Conservation (phyloP, 2,797 vertebrate species). For the Cossypha niveicapilla region DNA sequence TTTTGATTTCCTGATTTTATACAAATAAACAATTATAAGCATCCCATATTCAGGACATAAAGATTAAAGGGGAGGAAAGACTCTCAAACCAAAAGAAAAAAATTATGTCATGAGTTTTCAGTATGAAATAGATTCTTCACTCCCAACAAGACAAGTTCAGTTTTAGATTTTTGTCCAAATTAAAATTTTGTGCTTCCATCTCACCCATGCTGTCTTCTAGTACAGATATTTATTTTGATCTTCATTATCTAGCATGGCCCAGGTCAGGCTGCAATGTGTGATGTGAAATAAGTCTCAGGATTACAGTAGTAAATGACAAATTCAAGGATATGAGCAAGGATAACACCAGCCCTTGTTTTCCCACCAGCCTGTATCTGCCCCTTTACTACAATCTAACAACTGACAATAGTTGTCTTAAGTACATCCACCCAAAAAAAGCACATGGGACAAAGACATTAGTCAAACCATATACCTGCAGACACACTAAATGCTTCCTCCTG, state of each 20-base stretch:
- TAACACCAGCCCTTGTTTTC: background rate
- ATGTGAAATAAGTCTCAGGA: background rate
- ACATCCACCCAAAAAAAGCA: accelerated
- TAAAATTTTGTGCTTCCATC: background rate
- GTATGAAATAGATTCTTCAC: background rate
- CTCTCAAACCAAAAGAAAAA: background rate
- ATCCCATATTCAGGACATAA: background rate
- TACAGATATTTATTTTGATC: background rate
- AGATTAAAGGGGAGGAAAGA: background rate
- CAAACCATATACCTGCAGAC: background rate
- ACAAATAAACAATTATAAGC: background rate
- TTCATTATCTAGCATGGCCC: background rate
- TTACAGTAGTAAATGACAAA: background rate
- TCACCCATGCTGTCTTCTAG: background rate
- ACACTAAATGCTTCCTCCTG: background rate
- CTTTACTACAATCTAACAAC: background rate
- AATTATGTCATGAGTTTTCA: background rate
- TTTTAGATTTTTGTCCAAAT: background rate
- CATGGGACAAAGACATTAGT: background rate
- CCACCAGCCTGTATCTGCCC: background rate
- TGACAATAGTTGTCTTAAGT: background rate
- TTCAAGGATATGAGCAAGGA: background rate
- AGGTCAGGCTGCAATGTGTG: background rate
- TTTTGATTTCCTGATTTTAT: background rate
- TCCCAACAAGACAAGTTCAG: background rate